Conservation (phyloP, 2,797 vertebrate species). For the Leptoclinus maculatus region DNA sequence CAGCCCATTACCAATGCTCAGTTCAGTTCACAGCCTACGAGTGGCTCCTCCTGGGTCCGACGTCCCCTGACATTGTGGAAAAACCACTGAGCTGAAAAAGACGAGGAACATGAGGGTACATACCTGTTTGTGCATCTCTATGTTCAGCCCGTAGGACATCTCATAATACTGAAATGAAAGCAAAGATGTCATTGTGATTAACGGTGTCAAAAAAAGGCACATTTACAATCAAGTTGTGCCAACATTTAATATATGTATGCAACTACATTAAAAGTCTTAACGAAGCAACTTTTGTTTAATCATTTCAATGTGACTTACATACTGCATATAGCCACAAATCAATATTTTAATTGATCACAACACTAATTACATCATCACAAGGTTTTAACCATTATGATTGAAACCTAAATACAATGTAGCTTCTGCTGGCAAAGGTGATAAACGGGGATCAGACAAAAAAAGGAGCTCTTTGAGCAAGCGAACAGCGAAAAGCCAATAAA, state of each 20-base stretch:
- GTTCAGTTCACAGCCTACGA: slow-evolving; percentile 48
- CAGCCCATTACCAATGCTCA: slow-evolving; percentile 48
- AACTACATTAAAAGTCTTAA: neutral
- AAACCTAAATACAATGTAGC: slow-evolving; percentile 15
- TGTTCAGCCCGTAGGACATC: slow-evolving; percentile 99
- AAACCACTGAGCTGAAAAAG: slow-evolving; percentile 54
- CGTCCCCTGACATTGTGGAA: slow-evolving; percentile 46
- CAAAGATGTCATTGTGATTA: slow-evolving; percentile 28
- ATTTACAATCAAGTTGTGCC: neutral
- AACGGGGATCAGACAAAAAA: slow-evolving; percentile 45
- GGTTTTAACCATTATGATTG: slow-evolving; percentile 30
- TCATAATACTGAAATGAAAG: slow-evolving; percentile 92
- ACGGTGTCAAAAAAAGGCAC: neutral
- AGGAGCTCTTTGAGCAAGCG: slow-evolving; percentile 39
- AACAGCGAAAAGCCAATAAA: slow-evolving; percentile 55
- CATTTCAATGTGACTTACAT: neutral
- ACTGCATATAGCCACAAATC: slow-evolving; percentile 16
- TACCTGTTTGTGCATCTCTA: slow-evolving; percentile 99
- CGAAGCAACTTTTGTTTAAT: neutral
- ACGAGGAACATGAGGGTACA: slow-evolving; percentile 65
- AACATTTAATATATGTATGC: neutral
- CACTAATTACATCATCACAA: slow-evolving; percentile 39
- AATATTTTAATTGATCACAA: slow-evolving; percentile 27
- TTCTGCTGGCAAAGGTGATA: slow-evolving; percentile 28
- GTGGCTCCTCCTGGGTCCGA: slow-evolving; percentile 45